Base-by-base conservation (phyloP, 2,797 vertebrate genomes). In the Oreochromis grahami region DNA sequence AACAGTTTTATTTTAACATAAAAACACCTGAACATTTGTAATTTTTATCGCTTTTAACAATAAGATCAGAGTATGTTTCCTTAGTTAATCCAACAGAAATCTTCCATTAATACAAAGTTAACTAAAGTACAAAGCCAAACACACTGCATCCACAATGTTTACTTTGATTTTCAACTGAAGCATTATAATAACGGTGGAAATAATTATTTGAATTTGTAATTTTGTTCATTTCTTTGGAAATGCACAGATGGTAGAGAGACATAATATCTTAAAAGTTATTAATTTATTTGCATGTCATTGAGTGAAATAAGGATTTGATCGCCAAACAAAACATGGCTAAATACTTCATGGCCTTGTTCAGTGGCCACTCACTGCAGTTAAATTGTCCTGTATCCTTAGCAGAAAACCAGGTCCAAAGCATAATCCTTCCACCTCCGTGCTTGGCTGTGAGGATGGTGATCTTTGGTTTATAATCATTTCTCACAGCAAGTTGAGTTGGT, bases 181-280 rank as follows among this genome's bases (percentile, higher is more conserved):
- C 26, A 19, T 19, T 48, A 4, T 3, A 29, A 48, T 63, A n/a
- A 38, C 2, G 0, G 34, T 4, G 2, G 4, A 65, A 65, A 65
- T 21, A 41, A 41, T 41, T 2, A 65, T 14, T 41, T 8, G n/a
- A 65, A 63, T 63, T 63, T 3, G 11, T 21, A 38, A 41, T n/a
- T 14, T 41, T 41, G 60, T 10, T 60, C 2, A 60, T 34, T 34
- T 60, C 29, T 14, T 26, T 14, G 24, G 24, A 26, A 55, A 55
- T 55, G 52, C 6, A 53, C 26, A 58, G 26, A 17, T 60, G 56
- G 29, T 60, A 60, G 14, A 60, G 29, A 0, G 14, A 60, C 8
- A 65, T 10, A 41, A 41, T 41, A 12, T 12, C n/a, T 38, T 12
- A 21, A 36, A 65, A 0, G 34, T 12, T 65, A 65, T 65, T 21